Percentiles rank a stretch among this genome's conserved stretches.
Evolutionary conservation across 2,888 invertebrate genomes (phyloP).

Genomic region (Caenorhabditis angaria): DNA sequence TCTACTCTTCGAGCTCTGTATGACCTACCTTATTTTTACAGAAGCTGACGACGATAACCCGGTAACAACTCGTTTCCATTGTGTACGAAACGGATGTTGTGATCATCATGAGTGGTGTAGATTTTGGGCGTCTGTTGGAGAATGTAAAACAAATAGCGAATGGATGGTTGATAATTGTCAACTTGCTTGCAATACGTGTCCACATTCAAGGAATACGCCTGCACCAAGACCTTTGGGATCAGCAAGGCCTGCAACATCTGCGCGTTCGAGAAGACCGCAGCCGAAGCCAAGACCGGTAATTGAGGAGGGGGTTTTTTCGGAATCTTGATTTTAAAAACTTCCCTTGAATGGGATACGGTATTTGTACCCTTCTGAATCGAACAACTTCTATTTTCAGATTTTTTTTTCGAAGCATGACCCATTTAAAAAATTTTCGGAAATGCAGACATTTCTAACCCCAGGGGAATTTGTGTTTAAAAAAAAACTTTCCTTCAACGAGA

Average conservation of each 20-base stretch:
- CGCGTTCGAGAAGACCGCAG: conserved; percentile 21
- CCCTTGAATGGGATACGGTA: too few relatives aligned
- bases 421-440: too few relatives aligned
- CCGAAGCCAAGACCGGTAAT: conserved; percentile 9
- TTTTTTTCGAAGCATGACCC: too few relatives aligned
- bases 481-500: conserved; percentile 10
- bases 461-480: too few relatives aligned
- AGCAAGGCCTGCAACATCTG: conserved; percentile 10
- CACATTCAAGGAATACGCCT: not conserved
- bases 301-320: too few relatives aligned
- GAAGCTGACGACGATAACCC: conserved; percentile 58
- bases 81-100: conserved; percentile 69
- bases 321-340: too few relatives aligned
- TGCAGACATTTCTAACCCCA: too few relatives aligned
- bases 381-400: too few relatives aligned
- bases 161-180: conserved; percentile 70
- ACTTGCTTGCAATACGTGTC: conserved; percentile 65
- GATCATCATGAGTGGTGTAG: conserved; percentile 72
- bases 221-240: not conserved
- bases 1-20: too few relatives aligned
- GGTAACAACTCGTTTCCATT: conserved; percentile 66
- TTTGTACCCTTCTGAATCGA: too few relatives aligned
- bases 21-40: too few relatives aligned
- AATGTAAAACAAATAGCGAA: conserved; percentile 69
- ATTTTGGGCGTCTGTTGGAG: conserved; percentile 71